A percentile compares a stretch with the other conserved stretches of the same genome.
These are phyloP conservation scores for Portunus trituberculatus DNA, from an alignment of 1,140 invertebrate genomes.

Conservation along the genomic window DNA sequence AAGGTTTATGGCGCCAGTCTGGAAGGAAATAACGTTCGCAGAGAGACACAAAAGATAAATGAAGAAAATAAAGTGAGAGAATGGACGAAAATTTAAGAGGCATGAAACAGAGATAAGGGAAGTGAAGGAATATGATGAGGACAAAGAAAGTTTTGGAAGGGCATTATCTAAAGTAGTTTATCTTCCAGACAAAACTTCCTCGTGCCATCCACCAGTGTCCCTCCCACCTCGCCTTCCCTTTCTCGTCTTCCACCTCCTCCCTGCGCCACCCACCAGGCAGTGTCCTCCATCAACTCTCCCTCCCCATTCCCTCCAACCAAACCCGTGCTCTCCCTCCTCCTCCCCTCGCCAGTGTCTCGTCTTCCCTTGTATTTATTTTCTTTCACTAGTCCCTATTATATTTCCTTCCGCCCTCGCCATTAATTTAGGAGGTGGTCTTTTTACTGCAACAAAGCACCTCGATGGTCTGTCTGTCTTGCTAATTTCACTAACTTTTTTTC, in stretches of 20 bases:
- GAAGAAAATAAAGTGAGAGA: background rate
- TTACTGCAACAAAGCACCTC: no score
- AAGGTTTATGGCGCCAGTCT: background rate
- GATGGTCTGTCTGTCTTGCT: no score
- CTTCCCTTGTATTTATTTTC: background rate
- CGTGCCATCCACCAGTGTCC: background rate
- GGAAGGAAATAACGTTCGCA: background rate
- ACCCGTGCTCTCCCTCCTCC: background rate
- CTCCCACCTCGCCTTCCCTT: background rate
- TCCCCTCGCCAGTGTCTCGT: no score
- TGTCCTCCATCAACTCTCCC: background rate
- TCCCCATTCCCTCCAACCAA: background rate
- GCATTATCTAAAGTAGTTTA: background rate
- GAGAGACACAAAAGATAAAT: background rate
- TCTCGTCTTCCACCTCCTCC: background rate
- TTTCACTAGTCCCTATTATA: no score
- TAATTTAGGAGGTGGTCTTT: no score
- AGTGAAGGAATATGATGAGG: background rate
- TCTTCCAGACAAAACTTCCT: background rate
- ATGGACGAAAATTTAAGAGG: conserved; percentile 9
- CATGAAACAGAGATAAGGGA: background rate
- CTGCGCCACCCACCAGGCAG: background rate
- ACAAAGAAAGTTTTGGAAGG: background rate
- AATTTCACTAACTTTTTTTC: no score
- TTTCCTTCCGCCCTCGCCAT: no score